These are phyloP conservation scores for Apotomis capreana DNA, from an alignment of 2,888 invertebrate genomes.

Conservation along the genomic window DNA sequence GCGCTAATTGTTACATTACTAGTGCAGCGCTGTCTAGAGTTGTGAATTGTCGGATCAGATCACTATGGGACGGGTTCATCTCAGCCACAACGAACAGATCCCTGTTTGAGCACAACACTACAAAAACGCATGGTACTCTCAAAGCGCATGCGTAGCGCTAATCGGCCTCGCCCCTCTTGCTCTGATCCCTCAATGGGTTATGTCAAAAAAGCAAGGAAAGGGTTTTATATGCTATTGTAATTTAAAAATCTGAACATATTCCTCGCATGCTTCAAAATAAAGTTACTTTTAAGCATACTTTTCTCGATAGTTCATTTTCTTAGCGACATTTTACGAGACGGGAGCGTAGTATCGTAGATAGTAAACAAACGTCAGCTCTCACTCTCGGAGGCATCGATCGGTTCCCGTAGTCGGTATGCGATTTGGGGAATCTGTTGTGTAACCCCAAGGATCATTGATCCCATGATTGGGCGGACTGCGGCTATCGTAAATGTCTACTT, in stretches of 20 bases:
- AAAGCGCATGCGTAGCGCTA: conserved; percentile 49
- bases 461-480: background rate
- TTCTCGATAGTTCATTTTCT: background rate
- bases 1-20: too few species aligned
- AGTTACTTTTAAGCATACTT: background rate
- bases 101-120: conserved; percentile 23
- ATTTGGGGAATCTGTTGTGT: conserved; percentile 30
- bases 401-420: conserved; percentile 32
- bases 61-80: too few species aligned
- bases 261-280: background rate
- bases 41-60: too few species aligned
- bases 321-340: background rate
- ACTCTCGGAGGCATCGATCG: conserved; percentile 41
- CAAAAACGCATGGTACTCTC: conserved; percentile 34
- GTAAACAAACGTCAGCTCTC: conserved; percentile 39
- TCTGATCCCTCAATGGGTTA: conserved; percentile 59
- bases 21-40: too few species aligned
- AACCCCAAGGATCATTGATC: conserved; percentile 20
- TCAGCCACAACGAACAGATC: conserved; percentile 11
- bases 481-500: background rate
- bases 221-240: background rate
- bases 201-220: conserved; percentile 50
- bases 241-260: background rate
- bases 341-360: conserved; percentile 5
- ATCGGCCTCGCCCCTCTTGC: conserved; percentile 58